Evolutionary conservation across 1,140 invertebrate genomes (phyloP).

Genomic region (Pogonomyrmex barbatus): DNA sequence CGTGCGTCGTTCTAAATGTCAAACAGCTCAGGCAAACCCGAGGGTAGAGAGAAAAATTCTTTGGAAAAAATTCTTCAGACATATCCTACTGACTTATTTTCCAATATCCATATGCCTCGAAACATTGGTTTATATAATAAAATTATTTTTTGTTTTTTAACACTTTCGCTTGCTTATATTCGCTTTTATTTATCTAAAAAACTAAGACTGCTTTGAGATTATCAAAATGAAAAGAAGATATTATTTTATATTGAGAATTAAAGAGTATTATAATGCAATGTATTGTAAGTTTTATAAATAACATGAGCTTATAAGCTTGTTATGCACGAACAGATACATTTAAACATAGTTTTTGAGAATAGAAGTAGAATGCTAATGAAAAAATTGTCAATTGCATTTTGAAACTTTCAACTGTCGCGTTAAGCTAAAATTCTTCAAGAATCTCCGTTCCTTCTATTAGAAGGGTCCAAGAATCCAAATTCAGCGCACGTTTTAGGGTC

Average conservation of each 20-base stretch:
- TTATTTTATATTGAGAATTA: background rate
- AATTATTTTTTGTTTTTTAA: background rate
- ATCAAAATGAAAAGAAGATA: background rate
- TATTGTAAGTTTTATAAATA: background rate
- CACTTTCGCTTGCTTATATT: background rate
- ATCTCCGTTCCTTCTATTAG: slow-evolving; percentile 8
- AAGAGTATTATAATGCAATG: background rate
- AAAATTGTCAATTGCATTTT: background rate
- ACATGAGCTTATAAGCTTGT: background rate
- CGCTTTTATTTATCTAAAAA: background rate
- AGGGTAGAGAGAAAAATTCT: slow-evolving; percentile 11
- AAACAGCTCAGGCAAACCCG: background rate
- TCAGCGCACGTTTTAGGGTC: slow-evolving; percentile 12
- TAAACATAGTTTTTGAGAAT: background rate
- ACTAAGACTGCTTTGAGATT: background rate
- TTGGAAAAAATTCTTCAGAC: background rate
- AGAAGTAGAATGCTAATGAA: background rate
- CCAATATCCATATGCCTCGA: background rate
- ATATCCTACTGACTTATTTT: background rate
- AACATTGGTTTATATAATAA: background rate
- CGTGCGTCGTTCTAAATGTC: slow-evolving; percentile 10
- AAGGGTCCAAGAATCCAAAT: slow-evolving; percentile 15
- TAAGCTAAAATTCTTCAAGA: background rate
- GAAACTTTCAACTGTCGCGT: background rate
- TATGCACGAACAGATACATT: background rate